Percentiles rank a stretch among this genome's conserved stretches.
Evolutionary conservation across 2,888 invertebrate genomes (phyloP).

Genomic region (Mesopsocus fuscifrons): DNA sequence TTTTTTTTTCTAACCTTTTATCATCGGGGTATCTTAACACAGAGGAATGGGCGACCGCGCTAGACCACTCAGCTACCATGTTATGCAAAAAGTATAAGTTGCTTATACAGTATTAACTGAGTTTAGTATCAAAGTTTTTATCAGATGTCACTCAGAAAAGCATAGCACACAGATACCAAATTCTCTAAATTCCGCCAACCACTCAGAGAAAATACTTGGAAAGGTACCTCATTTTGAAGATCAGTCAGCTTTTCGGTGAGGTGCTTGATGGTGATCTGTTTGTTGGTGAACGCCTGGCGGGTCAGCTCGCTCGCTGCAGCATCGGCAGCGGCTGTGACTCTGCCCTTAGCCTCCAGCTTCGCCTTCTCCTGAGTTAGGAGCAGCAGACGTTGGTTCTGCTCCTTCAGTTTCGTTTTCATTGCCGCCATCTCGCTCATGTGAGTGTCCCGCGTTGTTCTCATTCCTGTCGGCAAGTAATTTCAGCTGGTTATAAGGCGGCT

Average conservation of each 20-base stretch:
- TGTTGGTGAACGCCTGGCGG: slow-evolving; percentile 41
- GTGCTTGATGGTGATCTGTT: slow-evolving; percentile 52
- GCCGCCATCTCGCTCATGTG: slow-evolving; percentile 75
- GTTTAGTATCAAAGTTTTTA: too few relatives aligned
- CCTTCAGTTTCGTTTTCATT: slow-evolving; percentile 61
- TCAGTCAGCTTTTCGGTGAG: slow-evolving; percentile 52
- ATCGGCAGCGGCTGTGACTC: slow-evolving; percentile 26
- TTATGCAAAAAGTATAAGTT: too few relatives aligned
- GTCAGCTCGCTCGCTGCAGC: slow-evolving; percentile 32
- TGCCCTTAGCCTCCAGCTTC: slow-evolving; percentile 53
- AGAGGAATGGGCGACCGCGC: too few relatives aligned
- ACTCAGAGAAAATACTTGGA: too few relatives aligned
- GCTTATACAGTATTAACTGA: too few relatives aligned
- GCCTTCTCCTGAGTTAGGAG: slow-evolving; percentile 67
- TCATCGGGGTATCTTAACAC: too few relatives aligned
- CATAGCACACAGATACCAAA: too few relatives aligned
- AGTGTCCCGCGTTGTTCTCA: slow-evolving; percentile 61
- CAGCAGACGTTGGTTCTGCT: slow-evolving; percentile 62
- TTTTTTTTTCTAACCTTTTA: slow-evolving; percentile 1
- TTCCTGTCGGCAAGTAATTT: too few relatives aligned
- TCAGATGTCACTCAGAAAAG: too few relatives aligned
- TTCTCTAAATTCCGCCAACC: too few relatives aligned
- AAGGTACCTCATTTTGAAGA: slow-evolving; percentile 44
- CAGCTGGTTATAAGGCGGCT: neutral
- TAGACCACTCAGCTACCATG: too few relatives aligned